A percentile compares a stretch with the other conserved stretches of the same genome.
Evolutionary conservation across 2,797 vertebrate genomes (phyloP).

Genomic region (Orientallactaga sibirica): DNA sequence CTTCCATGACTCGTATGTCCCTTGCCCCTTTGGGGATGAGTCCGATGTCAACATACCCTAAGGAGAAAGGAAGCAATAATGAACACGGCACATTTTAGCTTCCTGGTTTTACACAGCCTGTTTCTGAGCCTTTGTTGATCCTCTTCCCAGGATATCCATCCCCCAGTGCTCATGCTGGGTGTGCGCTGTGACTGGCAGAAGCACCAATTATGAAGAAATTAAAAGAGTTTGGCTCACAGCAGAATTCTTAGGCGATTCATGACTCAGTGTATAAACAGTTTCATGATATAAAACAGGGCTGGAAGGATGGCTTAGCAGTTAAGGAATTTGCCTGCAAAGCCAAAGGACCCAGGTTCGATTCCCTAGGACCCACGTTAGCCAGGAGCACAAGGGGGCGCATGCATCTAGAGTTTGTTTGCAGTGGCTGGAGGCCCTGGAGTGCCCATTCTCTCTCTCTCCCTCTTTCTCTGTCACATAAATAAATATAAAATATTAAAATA

Average conservation of each 20-base stretch:
- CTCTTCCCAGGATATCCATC: not conserved
- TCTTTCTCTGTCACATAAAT: too few species aligned
- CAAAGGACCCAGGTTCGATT: too few species aligned
- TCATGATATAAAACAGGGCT: not conserved
- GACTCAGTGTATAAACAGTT: not conserved
- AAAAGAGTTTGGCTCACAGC: not conserved
- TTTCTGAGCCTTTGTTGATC: not conserved
- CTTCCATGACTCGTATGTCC: conserved; percentile 95
- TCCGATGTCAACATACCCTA: conserved; percentile 96
- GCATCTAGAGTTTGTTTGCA: too few species aligned
- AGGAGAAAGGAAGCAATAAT: conserved; percentile 43
- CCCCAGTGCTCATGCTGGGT: not conserved
- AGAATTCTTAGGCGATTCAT: not conserved
- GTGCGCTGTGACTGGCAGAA: not conserved
- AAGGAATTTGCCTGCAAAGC: too few species aligned
- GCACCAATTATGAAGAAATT: not conserved
- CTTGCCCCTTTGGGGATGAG: conserved; percentile 97
- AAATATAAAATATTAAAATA: not conserved
- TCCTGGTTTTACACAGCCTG: not conserved
- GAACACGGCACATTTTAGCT: rapidly evolving
- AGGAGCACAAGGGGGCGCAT: too few species aligned
- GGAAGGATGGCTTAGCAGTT: too few species aligned
- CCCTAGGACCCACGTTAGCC: too few species aligned
- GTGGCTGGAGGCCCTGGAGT: too few species aligned
- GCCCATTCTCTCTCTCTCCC: too few species aligned